Evolutionary conservation across 1,140 invertebrate species (phyloP), one percentile per base, ranked within the genome.

Genomic region (Tyrophagus putrescentiae): DNA sequence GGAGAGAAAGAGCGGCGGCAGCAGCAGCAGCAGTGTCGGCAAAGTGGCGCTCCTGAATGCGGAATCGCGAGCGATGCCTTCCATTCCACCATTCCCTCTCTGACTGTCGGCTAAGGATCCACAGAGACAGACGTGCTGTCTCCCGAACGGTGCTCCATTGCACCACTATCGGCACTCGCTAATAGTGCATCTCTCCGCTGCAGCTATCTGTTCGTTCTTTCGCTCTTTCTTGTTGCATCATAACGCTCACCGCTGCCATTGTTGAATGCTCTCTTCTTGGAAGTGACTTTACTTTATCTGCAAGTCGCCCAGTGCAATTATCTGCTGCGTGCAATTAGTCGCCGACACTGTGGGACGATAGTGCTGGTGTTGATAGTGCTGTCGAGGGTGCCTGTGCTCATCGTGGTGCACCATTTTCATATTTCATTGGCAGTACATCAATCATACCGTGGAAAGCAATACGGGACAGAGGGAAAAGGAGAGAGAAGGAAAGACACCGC

Each of bases 391-490:
- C n/a, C n/a, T n/a, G 36, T 13, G 36, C 36, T 48, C 45, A 21
- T 7, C 45, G n/a, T n/a, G n/a, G n/a, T n/a, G n/a, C n/a, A 48
- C 31, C 45, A 29, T 48, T 48, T 48, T 48, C 45, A 48, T 48
- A 48, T 48, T 48, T 48, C 45, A 48, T 48, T 48, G 45, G 45
- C 45, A 48, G 21, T 48, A 48, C 45, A 48, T 48, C 45, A 48
- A 48, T 48, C 45, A 48, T 48, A 48, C 13, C 36, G 36, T 39
- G 36, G 13, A 39, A 39, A 39, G 13, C 36, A 13, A 39, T 13
- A 39, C 36, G 13, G 21, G 36, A 39, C n/a, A n/a, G n/a, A n/a
- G n/a, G n/a, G n/a, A n/a, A n/a, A n/a, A n/a, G n/a, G n/a, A n/a
- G n/a, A n/a, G n/a, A n/a, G n/a, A n/a, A n/a, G n/a, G n/a, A n/a